Evolutionary conservation across 2,888 invertebrate species (phyloP).

Genomic region (Oscheius onirici): DNA sequence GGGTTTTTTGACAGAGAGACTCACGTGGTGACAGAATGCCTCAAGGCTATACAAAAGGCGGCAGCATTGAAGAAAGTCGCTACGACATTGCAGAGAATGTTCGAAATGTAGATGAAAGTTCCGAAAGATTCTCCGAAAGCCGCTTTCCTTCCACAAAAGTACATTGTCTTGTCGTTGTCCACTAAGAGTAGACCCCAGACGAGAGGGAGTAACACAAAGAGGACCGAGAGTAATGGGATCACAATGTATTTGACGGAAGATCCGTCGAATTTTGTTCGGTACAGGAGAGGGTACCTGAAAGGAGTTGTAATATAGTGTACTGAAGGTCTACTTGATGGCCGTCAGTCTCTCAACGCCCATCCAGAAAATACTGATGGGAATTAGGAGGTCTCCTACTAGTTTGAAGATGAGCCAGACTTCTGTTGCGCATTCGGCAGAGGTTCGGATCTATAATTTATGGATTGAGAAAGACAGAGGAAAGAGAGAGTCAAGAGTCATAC

Average conservation of each 20-base stretch:
- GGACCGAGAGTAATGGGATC: slow-evolving; percentile 39
- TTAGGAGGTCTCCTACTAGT: slow-evolving; percentile 52
- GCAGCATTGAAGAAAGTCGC: slow-evolving; percentile 49
- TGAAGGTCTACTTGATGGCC: slow-evolving; percentile 38
- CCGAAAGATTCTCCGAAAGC: slow-evolving; percentile 59
- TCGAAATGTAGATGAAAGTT: slow-evolving; percentile 55
- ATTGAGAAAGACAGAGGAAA: not conserved
- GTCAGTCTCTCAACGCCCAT: slow-evolving; percentile 57
- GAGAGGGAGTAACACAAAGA: slow-evolving; percentile 48
- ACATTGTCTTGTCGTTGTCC: slow-evolving; percentile 40
- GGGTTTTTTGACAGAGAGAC: not conserved
- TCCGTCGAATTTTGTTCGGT: slow-evolving; percentile 51
- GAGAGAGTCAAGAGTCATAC: not conserved
- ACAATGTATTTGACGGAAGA: slow-evolving; percentile 47
- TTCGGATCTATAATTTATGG: slow-evolving; percentile 33
- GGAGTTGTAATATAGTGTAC: not conserved
- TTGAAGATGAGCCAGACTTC: slow-evolving; percentile 58
- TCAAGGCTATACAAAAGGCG: slow-evolving; percentile 52
- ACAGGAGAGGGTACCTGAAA: slow-evolving; percentile 45
- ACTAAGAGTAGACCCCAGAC: slow-evolving; percentile 47
- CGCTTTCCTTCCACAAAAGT: slow-evolving; percentile 60
- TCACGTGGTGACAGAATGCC: slow-evolving; percentile 32
- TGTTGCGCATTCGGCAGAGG: slow-evolving; percentile 52
- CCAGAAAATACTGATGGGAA: slow-evolving; percentile 54
- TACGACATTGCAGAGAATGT: slow-evolving; percentile 54